These are phyloP conservation scores for Nesogale talazaci DNA, from an alignment of 2,113 vertebrate species.

Conservation along the genomic window DNA sequence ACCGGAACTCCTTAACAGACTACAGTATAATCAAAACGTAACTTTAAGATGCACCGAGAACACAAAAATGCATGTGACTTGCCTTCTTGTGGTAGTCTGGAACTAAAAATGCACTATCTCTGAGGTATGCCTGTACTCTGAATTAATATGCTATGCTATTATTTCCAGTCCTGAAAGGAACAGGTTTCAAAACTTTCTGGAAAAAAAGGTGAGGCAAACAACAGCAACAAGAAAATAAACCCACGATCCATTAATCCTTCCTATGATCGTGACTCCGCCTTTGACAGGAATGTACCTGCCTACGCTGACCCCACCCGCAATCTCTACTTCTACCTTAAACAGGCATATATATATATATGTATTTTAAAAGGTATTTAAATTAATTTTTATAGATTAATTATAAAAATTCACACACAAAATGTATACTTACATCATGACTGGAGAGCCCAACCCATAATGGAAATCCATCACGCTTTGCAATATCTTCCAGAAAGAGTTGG, in stretches of 20 bases:
- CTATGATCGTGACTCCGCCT: no score
- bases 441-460: constrained; percentile 96
- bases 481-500: constrained; percentile 86
- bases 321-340: not conserved
- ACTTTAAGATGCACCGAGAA: no score
- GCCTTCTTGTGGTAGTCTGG: no score
- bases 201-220: constrained; percentile 19
- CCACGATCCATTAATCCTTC: not conserved
- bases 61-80: no score
- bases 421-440: constrained; percentile 91
- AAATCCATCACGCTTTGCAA: constrained; percentile 92
- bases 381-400: not conserved
- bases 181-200: constrained; percentile 43
- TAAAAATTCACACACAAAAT: not conserved
- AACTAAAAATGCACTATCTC: no score
- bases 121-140: not conserved
- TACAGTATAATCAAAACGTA: no score
- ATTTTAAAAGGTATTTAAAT: no score
- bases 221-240: not conserved
- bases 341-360: not conserved
- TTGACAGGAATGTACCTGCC: no score
- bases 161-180: constrained; percentile 17
- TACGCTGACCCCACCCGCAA: no score
- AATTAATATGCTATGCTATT: constrained; percentile 29
- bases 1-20: no score